A percentile compares a stretch with the other conserved stretches of the same genome.
phyloP scores from a whole-genome alignment of 2,888 invertebrate genomes.

The Nipponacmea schrenckii region DNA sequence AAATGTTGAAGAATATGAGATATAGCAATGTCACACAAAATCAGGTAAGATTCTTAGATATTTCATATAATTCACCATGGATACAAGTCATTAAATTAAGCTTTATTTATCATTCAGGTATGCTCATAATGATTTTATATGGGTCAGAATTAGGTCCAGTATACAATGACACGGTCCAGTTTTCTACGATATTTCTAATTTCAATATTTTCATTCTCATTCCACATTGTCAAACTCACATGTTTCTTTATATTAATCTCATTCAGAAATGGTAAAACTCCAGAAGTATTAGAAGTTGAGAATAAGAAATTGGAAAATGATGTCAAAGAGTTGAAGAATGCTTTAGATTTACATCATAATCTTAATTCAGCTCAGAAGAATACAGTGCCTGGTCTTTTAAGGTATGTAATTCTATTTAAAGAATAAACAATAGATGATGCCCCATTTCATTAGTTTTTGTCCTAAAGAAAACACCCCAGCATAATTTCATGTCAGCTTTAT shows the following conservation, averaged over 20 bases:
- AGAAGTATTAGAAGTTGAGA: constrained; percentile 37
- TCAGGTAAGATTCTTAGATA: too few species aligned
- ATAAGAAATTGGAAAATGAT: constrained; percentile 43
- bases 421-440: not conserved
- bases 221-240: not conserved
- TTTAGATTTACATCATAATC: constrained; percentile 44
- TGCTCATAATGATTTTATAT: not conserved
- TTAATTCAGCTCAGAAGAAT: constrained; percentile 36
- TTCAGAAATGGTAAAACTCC: not conserved
- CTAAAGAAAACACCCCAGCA: too few species aligned
- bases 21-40: too few species aligned
- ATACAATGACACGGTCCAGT: too few species aligned
- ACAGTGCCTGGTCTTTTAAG: constrained; percentile 46
- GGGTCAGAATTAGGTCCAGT: not conserved
- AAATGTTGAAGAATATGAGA: too few species aligned
- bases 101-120: too few species aligned
- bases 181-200: not conserved
- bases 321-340: constrained; percentile 49
- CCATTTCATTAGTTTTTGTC: too few species aligned
- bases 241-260: not conserved
- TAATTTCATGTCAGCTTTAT: too few species aligned
- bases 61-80: too few species aligned
- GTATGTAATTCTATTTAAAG: constrained; percentile 18
- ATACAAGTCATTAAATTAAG: too few species aligned
- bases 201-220: not conserved